These are phyloP conservation scores for Drosophila infuscata DNA, from an alignment of 2,888 invertebrate species.

Conservation along the genomic window DNA sequence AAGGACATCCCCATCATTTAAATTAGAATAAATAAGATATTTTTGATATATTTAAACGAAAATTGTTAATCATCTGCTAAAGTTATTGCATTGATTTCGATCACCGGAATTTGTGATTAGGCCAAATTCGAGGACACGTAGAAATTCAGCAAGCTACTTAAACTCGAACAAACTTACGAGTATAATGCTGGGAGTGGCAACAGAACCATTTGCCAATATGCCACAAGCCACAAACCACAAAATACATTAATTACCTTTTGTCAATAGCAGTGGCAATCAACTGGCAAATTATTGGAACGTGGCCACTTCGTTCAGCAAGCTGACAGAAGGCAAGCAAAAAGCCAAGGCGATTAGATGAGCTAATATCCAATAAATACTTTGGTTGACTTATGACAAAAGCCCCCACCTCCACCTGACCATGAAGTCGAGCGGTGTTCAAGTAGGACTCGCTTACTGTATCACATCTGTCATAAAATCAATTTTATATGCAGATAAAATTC, in stretches of 20 bases:
- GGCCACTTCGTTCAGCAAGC: neutral
- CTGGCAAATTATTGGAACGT: conserved; percentile 48
- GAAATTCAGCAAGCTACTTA: neutral
- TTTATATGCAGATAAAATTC: conserved; percentile 39
- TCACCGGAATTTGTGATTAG: neutral
- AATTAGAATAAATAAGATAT: neutral
- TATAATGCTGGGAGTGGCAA: neutral
- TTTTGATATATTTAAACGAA: neutral
- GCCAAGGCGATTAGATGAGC: conserved; percentile 31
- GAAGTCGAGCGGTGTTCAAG: neutral
- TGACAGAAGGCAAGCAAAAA: neutral
- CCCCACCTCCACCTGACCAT: neutral
- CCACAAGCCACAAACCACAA: conserved; percentile 21
- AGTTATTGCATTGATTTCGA: neutral
- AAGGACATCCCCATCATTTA: neutral
- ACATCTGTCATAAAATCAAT: conserved; percentile 37
- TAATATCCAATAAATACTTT: conserved; percentile 52
- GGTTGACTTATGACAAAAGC: conserved; percentile 35
- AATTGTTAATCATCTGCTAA: neutral
- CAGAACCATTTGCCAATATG: neutral
- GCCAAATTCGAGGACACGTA: neutral
- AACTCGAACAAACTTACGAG: neutral
- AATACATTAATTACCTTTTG: conserved; percentile 56
- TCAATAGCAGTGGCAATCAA: conserved; percentile 51
- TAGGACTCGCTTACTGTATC: conserved; percentile 5